Base-by-base conservation (phyloP, 37 sponge, comb jelly and placozoan genomes). In the Amphimedon queenslandica region DNA sequence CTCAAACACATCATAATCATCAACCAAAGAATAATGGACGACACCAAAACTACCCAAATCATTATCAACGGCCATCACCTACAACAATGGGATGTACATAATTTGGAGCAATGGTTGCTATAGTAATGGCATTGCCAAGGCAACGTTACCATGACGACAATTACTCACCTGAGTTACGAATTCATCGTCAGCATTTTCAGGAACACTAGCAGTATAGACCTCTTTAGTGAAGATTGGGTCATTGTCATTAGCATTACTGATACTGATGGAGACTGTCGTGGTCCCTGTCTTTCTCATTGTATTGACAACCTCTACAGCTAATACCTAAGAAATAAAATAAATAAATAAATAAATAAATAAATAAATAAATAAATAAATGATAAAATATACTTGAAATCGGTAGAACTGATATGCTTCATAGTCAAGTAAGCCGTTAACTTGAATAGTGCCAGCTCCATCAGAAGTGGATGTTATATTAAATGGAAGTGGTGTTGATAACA, bases 161-260 rank as follows among this genome's bases (percentile, higher is more conserved):
- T 18, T 33, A 30, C 20, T 42, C 42, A 80, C 80, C 72, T 40
- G 30, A 4, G 37, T 40, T 21, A 80, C 66, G 18, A 71, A 47
- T 5, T 38, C 36, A 30, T 63, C 39, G 6, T 40, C 29, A 33
- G 40, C 71, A 25, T 70, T 71, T 35, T 82, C 82, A 32, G 82
- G 43, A 47, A 82, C 56, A 24, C 2, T 42, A 0, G 51, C 63
- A 23, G 51, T 13, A 60, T 82, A 82, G 37, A 16, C 55, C 24
- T 11, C 27, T 31, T 82, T 53, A 0, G 30, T 20, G 66, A 82
- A 82, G 23, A 0, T 42, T 39, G 82, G 82, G 40, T 16, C 55
- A 35, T 74, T 82, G 68, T 82, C 82, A 60, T 82, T 82, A 18
- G 24, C 63, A 69, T 82, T 80, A 8, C 40, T 43, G n/a, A 80